Conservation (phyloP, 2,888 invertebrate species). For the Sarcophaga subvicina region DNA sequence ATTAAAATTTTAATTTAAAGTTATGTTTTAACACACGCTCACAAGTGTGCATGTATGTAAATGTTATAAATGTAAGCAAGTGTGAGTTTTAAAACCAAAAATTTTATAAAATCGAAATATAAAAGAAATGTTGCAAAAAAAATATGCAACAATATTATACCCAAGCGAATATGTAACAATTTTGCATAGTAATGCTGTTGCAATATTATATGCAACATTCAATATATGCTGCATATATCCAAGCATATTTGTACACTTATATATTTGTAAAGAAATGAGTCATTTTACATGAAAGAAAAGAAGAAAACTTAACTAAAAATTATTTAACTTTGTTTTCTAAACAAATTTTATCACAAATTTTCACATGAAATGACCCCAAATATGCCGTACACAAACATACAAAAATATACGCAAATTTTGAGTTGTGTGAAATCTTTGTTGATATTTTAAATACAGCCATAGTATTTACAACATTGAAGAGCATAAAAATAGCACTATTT, state of each 20-base stretch:
- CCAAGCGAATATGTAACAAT: conserved; percentile 61
- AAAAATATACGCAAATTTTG: conserved; percentile 22
- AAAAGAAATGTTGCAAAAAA: conserved; percentile 44
- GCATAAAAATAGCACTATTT: conserved; percentile 6
- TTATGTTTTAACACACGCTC: conserved; percentile 50
- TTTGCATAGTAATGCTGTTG: conserved; percentile 62
- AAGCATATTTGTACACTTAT: too few relatives aligned
- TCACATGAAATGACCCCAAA: not conserved
- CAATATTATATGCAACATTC: conserved; percentile 48
- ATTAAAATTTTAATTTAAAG: conserved; percentile 69
- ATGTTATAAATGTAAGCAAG: not conserved
- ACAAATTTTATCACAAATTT: not conserved
- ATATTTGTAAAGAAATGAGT: not conserved
- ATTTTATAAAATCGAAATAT: conserved; percentile 56
- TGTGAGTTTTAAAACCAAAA: conserved; percentile 44
- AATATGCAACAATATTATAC: conserved; percentile 37
- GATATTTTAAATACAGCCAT: conserved; percentile 51
- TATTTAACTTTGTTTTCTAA: too few relatives aligned
- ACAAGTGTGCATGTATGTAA: conserved; percentile 7
- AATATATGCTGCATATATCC: conserved; percentile 5
- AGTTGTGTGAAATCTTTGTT: conserved; percentile 54
- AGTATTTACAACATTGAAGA: conserved; percentile 16
- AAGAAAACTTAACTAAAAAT: too few relatives aligned
- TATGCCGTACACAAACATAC: not conserved
- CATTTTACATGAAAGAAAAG: not conserved